These are phyloP conservation scores for Phasia obesa DNA, from an alignment of 2,888 invertebrate genomes.

Conservation along the genomic window DNA sequence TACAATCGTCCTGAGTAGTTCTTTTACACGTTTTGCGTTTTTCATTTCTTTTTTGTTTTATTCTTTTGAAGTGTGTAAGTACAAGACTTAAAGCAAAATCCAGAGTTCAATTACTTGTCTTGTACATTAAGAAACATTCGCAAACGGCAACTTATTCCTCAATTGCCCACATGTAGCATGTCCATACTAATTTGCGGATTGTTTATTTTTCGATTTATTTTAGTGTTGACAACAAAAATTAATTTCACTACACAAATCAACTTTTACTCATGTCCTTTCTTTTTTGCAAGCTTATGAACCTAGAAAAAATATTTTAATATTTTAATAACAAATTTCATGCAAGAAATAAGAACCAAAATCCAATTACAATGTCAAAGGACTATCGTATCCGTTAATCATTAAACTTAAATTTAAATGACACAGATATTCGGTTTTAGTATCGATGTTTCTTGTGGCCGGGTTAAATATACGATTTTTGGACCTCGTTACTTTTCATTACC, in stretches of 20 bases:
- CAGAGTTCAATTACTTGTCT: slow-evolving; percentile 58
- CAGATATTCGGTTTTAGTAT: too few relatives aligned
- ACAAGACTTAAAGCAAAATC: slow-evolving; percentile 25
- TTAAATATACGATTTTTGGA: too few relatives aligned
- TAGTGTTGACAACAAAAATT: background rate
- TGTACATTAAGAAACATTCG: background rate
- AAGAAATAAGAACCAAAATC: too few relatives aligned
- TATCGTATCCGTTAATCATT: too few relatives aligned
- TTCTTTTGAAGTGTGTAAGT: background rate
- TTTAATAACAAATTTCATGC: too few relatives aligned
- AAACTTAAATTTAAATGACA: too few relatives aligned
- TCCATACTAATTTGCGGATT: slow-evolving; percentile 27
- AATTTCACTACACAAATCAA: background rate
- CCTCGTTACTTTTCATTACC: too few relatives aligned
- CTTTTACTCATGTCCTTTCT: background rate
- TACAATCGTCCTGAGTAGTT: slow-evolving; percentile 34
- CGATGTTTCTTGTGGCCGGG: too few relatives aligned
- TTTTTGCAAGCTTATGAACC: too few relatives aligned
- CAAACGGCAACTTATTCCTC: background rate
- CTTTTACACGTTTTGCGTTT: background rate
- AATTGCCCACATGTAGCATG: slow-evolving; percentile 1
- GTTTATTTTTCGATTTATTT: background rate
- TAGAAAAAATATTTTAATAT: too few relatives aligned
- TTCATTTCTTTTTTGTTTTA: background rate
- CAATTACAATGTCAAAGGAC: too few relatives aligned